Evolutionary conservation across 2,888 invertebrate species (phyloP).

Genomic region (Pyrochroa serraticornis): DNA sequence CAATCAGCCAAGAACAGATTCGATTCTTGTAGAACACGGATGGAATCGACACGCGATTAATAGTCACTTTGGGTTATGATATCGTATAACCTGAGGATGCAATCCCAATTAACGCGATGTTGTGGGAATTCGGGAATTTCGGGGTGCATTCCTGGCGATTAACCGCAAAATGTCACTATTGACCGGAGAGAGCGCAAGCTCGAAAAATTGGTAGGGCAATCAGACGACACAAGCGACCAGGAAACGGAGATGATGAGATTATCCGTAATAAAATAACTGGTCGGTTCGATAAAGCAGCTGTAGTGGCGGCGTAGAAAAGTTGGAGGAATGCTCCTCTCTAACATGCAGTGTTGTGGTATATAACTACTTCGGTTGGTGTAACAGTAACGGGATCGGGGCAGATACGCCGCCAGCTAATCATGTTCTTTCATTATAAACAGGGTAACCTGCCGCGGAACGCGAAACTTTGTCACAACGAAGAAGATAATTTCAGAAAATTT

Average conservation of each 20-base stretch:
- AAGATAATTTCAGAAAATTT: background rate
- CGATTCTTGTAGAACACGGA: no score
- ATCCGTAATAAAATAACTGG: constrained; percentile 35
- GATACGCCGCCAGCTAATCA: constrained; percentile 37
- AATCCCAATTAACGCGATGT: constrained; percentile 5
- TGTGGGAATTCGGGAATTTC: background rate
- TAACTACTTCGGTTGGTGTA: constrained; percentile 11
- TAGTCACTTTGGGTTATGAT: background rate
- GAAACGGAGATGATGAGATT: constrained; percentile 33
- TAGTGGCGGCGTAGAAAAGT: constrained; percentile 17
- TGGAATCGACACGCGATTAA: background rate
- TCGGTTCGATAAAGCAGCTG: constrained; percentile 30
- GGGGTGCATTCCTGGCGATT: no score
- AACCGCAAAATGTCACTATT: background rate
- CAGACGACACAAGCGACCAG: constrained; percentile 24
- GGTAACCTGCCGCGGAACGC: constrained; percentile 20
- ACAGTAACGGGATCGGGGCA: constrained; percentile 30
- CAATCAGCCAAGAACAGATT: background rate
- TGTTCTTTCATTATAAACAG: constrained; percentile 38
- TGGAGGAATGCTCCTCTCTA: constrained; percentile 22
- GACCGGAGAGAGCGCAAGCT: background rate
- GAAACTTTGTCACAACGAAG: background rate
- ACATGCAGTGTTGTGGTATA: constrained; percentile 10
- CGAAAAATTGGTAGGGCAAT: background rate
- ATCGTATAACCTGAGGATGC: no score